A percentile compares a stretch with the other conserved stretches of the same genome.
phyloP scores from a whole-genome alignment of 1,140 invertebrate species.

The Aleiodes sp. region DNA sequence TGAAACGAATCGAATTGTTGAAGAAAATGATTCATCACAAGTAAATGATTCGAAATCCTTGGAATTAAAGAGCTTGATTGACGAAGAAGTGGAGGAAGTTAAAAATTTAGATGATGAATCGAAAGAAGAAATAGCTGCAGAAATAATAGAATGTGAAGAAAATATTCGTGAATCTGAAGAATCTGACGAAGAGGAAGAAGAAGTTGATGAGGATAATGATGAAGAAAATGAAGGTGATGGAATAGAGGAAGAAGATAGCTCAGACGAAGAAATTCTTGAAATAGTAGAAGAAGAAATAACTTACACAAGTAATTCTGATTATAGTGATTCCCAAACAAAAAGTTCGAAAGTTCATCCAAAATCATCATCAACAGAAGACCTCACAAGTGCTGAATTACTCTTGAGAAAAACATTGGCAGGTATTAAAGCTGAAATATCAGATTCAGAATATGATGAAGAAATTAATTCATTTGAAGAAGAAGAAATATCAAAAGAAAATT shows the following conservation, averaged over 20 bases:
- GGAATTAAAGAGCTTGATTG: too few species aligned
- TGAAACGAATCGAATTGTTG: too few species aligned
- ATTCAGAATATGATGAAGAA: slow-evolving; percentile 29
- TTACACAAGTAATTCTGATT: slow-evolving; percentile 31
- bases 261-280: slow-evolving; percentile 43
- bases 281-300: slow-evolving; percentile 39
- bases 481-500: slow-evolving; percentile 29
- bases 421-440: slow-evolving; percentile 33
- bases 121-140: slow-evolving; percentile 50
- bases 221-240: slow-evolving; percentile 55
- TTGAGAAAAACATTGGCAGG: slow-evolving; percentile 24
- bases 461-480: too few species aligned
- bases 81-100: too few species aligned
- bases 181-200: too few species aligned
- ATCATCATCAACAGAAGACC: slow-evolving; percentile 18
- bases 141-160: slow-evolving; percentile 65
- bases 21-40: too few species aligned
- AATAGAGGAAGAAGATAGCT: slow-evolving; percentile 44
- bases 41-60: too few species aligned
- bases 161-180: too few species aligned
- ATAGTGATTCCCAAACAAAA: slow-evolving; percentile 12
- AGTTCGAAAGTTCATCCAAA: background rate
- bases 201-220: slow-evolving; percentile 48
- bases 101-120: too few species aligned
- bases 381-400: slow-evolving; percentile 30